Conservation (phyloP, 2,888 invertebrate genomes). For the Myathropa florea region DNA sequence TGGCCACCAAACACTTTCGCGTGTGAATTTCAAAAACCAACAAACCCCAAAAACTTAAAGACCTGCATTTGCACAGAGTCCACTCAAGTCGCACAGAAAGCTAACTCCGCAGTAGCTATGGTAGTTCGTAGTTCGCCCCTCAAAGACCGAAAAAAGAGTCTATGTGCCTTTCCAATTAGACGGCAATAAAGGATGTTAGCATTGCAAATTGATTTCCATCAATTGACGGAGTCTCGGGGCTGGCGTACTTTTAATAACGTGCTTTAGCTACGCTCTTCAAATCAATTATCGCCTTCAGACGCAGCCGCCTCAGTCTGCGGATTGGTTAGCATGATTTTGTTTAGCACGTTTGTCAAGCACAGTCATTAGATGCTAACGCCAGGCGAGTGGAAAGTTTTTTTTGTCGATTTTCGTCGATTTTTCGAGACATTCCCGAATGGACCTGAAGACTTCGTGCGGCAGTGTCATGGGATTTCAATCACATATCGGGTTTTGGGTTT, state of each 20-base stretch:
- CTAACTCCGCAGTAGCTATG: not conserved
- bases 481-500: not conserved
- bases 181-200: not conserved
- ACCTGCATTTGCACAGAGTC: not conserved
- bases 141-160: not conserved
- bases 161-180: conserved; percentile 4
- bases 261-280: conserved; percentile 12
- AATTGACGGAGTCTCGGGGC: not conserved
- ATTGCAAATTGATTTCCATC: not conserved
- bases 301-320: not conserved
- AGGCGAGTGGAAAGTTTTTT: not conserved
- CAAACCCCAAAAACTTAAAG: not conserved
- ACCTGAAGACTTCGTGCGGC: not conserved
- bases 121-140: not conserved
- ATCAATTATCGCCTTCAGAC: conserved; percentile 12
- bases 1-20: too few species aligned
- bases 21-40: not conserved
- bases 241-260: conserved; percentile 29
- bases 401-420: not conserved
- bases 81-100: not conserved
- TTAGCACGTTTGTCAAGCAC: conserved; percentile 6
- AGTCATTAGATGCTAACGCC: not conserved
- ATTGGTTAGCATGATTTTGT: conserved; percentile 4
- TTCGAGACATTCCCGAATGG: not conserved
- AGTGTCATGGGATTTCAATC: not conserved